Percentiles rank a stretch among this genome's conserved stretches.
These are phyloP conservation scores for Carterocephalus palaemon DNA, from an alignment of 2,888 invertebrate species.

Conservation along the genomic window DNA sequence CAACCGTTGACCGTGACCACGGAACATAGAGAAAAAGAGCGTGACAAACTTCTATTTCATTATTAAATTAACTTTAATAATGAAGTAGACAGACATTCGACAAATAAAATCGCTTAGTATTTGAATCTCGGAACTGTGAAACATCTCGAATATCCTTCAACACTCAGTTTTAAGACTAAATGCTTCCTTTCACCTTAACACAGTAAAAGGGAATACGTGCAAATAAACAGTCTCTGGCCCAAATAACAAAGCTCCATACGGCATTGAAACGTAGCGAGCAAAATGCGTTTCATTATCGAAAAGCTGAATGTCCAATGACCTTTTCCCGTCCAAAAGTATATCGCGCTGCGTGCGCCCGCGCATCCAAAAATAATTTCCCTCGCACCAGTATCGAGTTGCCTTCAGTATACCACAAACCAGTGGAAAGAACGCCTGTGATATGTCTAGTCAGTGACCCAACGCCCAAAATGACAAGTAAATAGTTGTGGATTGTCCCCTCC, in stretches of 20 bases:
- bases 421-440: conserved; percentile 65
- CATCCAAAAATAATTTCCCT: conserved; percentile 63
- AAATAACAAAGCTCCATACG: conserved; percentile 23
- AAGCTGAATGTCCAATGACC: conserved; percentile 67
- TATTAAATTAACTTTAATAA: too few species aligned
- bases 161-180: too few species aligned
- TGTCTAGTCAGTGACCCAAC: conserved; percentile 55
- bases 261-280: conserved; percentile 23
- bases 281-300: conserved; percentile 33
- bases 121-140: too few species aligned
- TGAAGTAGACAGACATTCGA: too few species aligned
- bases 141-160: too few species aligned
- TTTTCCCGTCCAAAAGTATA: conserved; percentile 70
- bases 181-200: background rate
- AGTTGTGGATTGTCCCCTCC: conserved; percentile 39
- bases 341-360: conserved; percentile 56
- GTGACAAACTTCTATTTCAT: too few species aligned
- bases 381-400: conserved; percentile 67
- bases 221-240: conserved; percentile 7
- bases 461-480: conserved; percentile 68
- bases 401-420: conserved; percentile 56
- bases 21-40: too few species aligned
- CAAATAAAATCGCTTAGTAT: too few species aligned
- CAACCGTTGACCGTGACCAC: too few species aligned
- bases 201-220: conserved; percentile 9